A percentile compares a stretch with the other conserved stretches of the same genome.
Evolutionary conservation across 2,797 vertebrate genomes (phyloP).

Genomic region (Falco peregrinus): DNA sequence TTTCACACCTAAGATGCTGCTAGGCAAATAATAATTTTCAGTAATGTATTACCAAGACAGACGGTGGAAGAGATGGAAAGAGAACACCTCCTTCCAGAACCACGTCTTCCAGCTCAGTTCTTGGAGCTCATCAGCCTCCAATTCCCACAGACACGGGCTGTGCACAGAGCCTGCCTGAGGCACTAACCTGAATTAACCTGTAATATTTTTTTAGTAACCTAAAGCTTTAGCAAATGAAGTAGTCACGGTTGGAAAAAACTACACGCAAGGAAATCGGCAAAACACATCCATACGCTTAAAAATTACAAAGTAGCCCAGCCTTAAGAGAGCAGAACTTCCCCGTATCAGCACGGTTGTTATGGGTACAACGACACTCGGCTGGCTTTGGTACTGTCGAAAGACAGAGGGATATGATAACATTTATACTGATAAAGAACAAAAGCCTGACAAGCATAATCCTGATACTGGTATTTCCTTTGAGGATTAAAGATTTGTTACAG

Average conservation of each 20-base stretch:
- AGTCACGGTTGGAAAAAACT: background rate
- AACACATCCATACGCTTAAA: background rate
- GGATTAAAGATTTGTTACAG: constrained; percentile 21
- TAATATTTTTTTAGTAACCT: background rate
- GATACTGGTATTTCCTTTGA: background rate
- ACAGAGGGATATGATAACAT: background rate
- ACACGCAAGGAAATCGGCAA: background rate
- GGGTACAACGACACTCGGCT: background rate
- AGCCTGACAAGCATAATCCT: constrained; percentile 19
- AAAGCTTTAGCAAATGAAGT: background rate
- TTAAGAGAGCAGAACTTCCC: background rate
- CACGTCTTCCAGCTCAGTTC: background rate
- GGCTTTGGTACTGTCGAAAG: background rate
- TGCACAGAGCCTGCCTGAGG: background rate
- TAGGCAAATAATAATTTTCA: background rate
- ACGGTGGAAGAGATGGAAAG: background rate
- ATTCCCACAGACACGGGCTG: background rate
- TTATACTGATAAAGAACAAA: constrained; percentile 15
- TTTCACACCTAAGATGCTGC: background rate
- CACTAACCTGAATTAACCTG: background rate
- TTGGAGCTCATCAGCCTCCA: background rate
- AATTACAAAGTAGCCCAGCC: background rate
- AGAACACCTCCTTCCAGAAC: background rate
- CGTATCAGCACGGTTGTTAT: accelerated
- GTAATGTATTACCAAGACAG: background rate